Evolutionary conservation across 2,888 invertebrate species (phyloP), one percentile per base, ranked within the genome.

Genomic region (Embidobia sp.): DNA sequence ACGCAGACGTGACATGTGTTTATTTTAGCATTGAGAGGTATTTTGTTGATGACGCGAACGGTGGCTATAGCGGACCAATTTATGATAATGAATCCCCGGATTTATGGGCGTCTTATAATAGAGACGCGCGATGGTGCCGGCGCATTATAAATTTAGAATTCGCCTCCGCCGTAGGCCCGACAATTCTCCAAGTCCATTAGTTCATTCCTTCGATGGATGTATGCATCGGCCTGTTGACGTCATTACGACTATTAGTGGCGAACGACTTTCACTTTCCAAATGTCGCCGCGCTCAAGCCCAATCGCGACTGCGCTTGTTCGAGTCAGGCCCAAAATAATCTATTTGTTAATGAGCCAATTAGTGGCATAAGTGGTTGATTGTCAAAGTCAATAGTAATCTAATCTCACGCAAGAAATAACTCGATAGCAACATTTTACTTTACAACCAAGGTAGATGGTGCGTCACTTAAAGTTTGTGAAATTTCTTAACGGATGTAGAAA

Each of bases 41-140:
- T 82, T 84, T 51, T 79, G 80, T 51, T 35, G 79, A 59, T 78
- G 81, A 81, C 80, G 78, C 72, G 80, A 77, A 80, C 80, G 78
- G 80, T 77, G 78, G 66, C 81, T 77, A 82, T 83, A 81, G 77
- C 80, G 81, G 82, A 84, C 84, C 84, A 85, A 86, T 86, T 86
- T 86, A 86, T 84, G 86, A 85, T 86, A 86, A 86, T 86, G 85
- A 86, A 85, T 82, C 83, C 77, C 64, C 19, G 75, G 81, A 84
- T 86, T 85, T 86, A 86, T 80, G 82, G 77, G 63, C 81, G 83
- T 81, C 85, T 85, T 84, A 82, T 84, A 83, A 85, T 83, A 85
- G 83, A 85, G 85, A 85, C 82, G 82, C 81, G 81, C 79, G 79
- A 81, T 78, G 77, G 55, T 63, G 79, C 78, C 74, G 64, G 81